Conservation (phyloP, 2,113 vertebrate genomes). For the Ophiodon elongatus region DNA sequence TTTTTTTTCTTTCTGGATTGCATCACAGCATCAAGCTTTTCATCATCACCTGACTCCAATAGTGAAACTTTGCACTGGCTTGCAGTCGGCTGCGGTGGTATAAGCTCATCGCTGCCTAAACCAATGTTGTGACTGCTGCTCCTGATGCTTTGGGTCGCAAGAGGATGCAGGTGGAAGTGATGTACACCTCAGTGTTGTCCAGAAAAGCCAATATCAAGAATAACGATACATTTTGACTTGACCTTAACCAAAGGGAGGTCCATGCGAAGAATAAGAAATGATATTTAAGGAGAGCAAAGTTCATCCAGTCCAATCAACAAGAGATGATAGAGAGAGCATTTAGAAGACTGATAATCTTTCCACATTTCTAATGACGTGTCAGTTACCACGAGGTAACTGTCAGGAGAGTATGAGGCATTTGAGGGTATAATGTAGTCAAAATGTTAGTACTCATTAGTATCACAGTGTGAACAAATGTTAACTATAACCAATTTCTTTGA, state of each 20-base stretch:
- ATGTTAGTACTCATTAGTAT: background rate
- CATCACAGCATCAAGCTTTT: constrained; percentile 44
- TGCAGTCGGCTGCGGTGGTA: constrained; percentile 4
- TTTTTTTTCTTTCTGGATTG: constrained; percentile 1
- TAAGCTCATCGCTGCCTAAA: constrained; percentile 22
- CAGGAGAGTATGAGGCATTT: background rate
- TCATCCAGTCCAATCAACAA: constrained; percentile 38
- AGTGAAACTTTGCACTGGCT: constrained; percentile 13
- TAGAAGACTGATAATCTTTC: constrained; percentile 25
- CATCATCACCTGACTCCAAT: constrained; percentile 7
- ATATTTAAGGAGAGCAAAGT: constrained; percentile 29
- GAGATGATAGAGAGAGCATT: constrained; percentile 48
- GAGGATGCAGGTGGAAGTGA: background rate
- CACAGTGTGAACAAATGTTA: background rate
- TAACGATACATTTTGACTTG: background rate
- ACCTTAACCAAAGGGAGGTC: background rate
- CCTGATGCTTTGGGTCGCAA: constrained; percentile 2
- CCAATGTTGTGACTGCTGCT: constrained; percentile 15
- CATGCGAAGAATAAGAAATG: constrained; percentile 7
- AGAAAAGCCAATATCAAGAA: constrained; percentile 11
- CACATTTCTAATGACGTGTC: constrained; percentile 2
- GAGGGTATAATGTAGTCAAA: background rate
- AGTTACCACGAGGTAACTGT: background rate
- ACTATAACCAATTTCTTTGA: background rate
- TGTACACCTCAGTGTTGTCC: background rate